A percentile compares a stretch with the other conserved stretches of the same genome.
Conservation (phyloP, 2,113 vertebrate genomes). For the Dromaius novaehollandiae region DNA sequence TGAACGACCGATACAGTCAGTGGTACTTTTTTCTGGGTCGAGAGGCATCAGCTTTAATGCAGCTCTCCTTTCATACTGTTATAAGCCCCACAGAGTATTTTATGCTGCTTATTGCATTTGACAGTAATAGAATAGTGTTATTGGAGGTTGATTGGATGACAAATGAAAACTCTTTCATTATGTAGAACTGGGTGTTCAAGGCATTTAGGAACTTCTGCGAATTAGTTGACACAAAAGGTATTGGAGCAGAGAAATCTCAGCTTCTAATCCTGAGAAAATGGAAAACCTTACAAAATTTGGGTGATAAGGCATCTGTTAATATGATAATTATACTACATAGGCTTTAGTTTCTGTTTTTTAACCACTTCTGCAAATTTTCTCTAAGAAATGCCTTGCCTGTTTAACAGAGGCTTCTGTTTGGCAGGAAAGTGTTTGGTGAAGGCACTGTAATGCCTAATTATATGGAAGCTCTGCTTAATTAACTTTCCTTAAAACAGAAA, state of each 20-base stretch:
- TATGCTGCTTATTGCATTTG: background rate
- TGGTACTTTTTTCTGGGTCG: slow-evolving; percentile 28
- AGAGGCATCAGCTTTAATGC: slow-evolving; percentile 21
- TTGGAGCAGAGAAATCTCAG: background rate
- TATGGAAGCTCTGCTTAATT: background rate
- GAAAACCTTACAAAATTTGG: background rate
- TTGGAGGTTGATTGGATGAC: background rate
- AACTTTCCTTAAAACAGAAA: background rate
- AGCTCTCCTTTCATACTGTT: slow-evolving; percentile 28
- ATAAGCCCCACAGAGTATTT: background rate
- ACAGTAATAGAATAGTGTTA: slow-evolving; percentile 22
- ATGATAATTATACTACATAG: background rate
- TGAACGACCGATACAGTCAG: slow-evolving; percentile 7
- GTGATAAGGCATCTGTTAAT: background rate
- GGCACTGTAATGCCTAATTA: background rate
- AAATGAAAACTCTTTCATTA: slow-evolving; percentile 46
- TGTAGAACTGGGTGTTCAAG: slow-evolving; percentile 13
- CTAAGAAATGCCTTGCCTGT: background rate
- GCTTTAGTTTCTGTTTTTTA: background rate
- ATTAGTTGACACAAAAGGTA: background rate
- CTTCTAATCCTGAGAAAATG: background rate
- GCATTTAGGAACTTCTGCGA: slow-evolving; percentile 17
- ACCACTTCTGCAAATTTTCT: background rate
- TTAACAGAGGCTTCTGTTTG: background rate
- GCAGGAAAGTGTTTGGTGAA: background rate